A percentile compares a stretch with the other conserved stretches of the same genome.
Evolutionary conservation across 2,113 vertebrate genomes (phyloP).

Genomic region (Spilogale gracilis): DNA sequence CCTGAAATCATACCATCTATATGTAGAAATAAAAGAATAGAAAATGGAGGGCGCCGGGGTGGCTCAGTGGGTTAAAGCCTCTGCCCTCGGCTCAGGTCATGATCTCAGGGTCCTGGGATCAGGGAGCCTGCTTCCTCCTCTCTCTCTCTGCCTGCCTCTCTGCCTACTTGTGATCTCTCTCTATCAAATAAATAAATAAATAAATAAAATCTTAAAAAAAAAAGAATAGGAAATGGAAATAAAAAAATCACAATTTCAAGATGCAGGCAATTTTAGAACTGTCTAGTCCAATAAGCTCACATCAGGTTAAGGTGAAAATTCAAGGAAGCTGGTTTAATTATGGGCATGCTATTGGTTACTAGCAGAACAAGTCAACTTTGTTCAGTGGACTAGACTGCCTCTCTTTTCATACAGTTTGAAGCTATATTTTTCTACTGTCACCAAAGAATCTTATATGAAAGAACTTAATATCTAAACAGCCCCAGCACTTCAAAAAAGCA

Average conservation of each 20-base stretch:
- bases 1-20: not conserved
- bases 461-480: not conserved
- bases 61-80: no score
- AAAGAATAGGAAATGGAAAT: not conserved
- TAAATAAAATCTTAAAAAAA: not conserved
- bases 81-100: no score
- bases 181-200: no score
- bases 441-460: conserved; percentile 1
- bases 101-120: no score
- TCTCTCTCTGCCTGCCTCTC: no score
- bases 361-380: not conserved
- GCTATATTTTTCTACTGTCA: not conserved
- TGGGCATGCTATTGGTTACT: not conserved
- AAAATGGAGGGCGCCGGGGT: not conserved
- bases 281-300: not conserved
- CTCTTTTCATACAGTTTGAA: not conserved
- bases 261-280: not conserved
- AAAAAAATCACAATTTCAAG: not conserved
- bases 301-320: not conserved
- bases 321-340: not conserved
- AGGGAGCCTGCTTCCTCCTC: no score
- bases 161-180: no score
- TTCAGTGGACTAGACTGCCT: not conserved
- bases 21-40: not conserved
- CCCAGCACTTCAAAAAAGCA: conserved; percentile 18